Conservation (phyloP, 2,113 vertebrate species). For the Mastomys natalensis region DNA sequence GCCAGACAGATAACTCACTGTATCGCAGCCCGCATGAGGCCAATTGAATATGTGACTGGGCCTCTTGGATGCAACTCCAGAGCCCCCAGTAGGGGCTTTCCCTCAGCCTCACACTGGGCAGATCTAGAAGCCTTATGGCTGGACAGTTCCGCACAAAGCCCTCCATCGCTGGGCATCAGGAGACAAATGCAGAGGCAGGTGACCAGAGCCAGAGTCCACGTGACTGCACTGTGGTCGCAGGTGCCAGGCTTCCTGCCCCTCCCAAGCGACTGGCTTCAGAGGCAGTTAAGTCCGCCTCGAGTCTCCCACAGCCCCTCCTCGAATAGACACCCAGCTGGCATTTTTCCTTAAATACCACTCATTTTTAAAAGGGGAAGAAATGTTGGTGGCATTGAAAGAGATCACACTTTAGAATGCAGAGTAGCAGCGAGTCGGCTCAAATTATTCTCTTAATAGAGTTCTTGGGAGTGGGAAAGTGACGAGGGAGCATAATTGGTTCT, state of each 20-base stretch:
- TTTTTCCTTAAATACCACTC: slow-evolving; percentile 78
- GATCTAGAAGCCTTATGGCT: not conserved
- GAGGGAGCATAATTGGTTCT: slow-evolving; percentile 68
- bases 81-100: not conserved
- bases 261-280: slow-evolving; percentile 7
- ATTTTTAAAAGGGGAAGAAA: slow-evolving; percentile 61
- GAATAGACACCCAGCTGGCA: slow-evolving; percentile 75
- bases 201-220: slow-evolving; percentile 6
- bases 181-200: slow-evolving; percentile 23
- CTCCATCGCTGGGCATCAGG: not conserved
- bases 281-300: slow-evolving; percentile 10
- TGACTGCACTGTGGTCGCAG: not conserved
- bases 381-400: slow-evolving; percentile 71
- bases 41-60: not conserved
- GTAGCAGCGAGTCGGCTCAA: slow-evolving; percentile 67
- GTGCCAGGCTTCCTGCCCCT: not conserved
- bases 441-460: slow-evolving; percentile 80
- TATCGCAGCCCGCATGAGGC: not conserved
- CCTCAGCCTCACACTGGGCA: not conserved
- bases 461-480: slow-evolving; percentile 73
- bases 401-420: slow-evolving; percentile 78
- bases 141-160: not conserved
- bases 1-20: not conserved
- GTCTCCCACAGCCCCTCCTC: slow-evolving; percentile 68
- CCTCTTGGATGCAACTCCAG: not conserved